Evolutionary conservation across 2,797 vertebrate species (phyloP).

Genomic region (Hypotaenidia philippensis): DNA sequence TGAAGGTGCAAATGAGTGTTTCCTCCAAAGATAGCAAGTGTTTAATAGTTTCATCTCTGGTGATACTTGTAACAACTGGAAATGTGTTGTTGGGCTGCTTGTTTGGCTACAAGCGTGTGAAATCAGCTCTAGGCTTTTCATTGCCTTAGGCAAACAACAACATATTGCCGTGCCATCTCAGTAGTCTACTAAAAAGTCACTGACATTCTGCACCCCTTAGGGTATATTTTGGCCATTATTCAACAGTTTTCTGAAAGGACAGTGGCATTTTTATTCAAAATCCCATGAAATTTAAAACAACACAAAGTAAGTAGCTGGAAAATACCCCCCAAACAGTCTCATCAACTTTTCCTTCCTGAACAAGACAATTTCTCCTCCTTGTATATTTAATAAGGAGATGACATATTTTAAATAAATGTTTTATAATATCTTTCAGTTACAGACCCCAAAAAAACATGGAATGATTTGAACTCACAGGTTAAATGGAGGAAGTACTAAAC

Average conservation of each 20-base stretch:
- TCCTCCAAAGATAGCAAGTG: background rate
- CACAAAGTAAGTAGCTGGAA: background rate
- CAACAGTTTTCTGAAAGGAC: background rate
- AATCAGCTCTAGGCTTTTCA: background rate
- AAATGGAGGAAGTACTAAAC: background rate
- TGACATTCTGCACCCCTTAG: background rate
- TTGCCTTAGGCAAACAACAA: slow-evolving; percentile 6
- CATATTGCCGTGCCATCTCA: background rate
- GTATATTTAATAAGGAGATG: background rate
- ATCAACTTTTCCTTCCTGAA: background rate
- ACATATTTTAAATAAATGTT: background rate
- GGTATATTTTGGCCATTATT: background rate
- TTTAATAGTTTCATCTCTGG: background rate
- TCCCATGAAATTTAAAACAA: background rate
- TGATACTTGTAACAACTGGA: background rate
- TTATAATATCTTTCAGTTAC: background rate
- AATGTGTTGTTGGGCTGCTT: background rate
- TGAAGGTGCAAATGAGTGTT: background rate
- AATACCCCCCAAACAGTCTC: background rate
- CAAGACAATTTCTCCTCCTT: background rate
- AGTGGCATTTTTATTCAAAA: background rate
- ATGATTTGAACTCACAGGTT: background rate
- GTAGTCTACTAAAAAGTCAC: background rate
- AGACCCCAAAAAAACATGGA: background rate
- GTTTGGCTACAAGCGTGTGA: background rate